Base-by-base conservation (phyloP, 1,140 invertebrate genomes). In the Nymphalis io region DNA sequence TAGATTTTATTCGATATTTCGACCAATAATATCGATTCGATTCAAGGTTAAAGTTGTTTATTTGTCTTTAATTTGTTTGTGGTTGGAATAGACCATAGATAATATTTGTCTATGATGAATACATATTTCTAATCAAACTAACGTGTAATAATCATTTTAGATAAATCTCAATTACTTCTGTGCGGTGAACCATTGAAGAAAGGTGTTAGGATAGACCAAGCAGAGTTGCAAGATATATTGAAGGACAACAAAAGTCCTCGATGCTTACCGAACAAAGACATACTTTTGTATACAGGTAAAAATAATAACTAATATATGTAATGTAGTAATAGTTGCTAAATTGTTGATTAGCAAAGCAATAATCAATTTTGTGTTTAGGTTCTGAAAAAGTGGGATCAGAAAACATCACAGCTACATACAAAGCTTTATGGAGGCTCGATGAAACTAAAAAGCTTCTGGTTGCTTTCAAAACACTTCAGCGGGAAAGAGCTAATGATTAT, bases 391-490 rank as follows among this genome's bases (percentile, higher is more conserved):
- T 93, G 18, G 93, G 94, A 70, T 93, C 93, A 2, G 93, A 94
- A 58, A 93, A 93, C 51, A 92, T 93, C 62, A 95, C 95, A 44
- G 88, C 92, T 21, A 93, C 94, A 12, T 94, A 94, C 79, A 93
- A 94, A 82, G 94, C 94, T 21, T 87, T 95, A 71, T 96, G 95
- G 95, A 93, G 93, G 77, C 87, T 94, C 48, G 92, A 93, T 23
- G 94, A 95, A 82, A 93, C 93, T 0, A 96, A 95, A 75, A 96
- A 96, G 84, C 87, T 96, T 4, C 93, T 95, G 65, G 94, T 96
- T 15, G 95, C 95, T 0, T 94, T 96, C 79, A 97, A 97, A 82
- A 93, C 95, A 48, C 85, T 97, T 3, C 96, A 95, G 75, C 92
- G 94, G 42, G 94, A 96, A 33, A 93, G 87, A 61, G 86, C 90